Evolutionary conservation across 2,797 vertebrate species (phyloP).

Genomic region (Labroides dimidiatus): DNA sequence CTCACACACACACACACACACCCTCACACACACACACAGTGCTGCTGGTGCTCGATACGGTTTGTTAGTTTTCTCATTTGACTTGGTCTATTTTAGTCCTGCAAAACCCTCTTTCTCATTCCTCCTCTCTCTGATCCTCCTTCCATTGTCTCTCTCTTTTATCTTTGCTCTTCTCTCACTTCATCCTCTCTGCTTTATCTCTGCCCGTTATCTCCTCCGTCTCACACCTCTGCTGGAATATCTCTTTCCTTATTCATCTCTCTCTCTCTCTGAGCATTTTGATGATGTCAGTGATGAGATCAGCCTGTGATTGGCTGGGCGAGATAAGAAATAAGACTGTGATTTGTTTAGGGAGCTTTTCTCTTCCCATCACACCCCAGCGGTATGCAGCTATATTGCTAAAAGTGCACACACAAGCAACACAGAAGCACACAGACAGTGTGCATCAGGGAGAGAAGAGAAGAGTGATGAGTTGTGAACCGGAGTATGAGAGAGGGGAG

Average conservation of each 20-base stretch:
- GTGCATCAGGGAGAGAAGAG: not conserved
- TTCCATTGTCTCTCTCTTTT: conserved; percentile 62
- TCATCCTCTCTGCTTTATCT: conserved; percentile 3
- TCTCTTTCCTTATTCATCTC: conserved; percentile 22
- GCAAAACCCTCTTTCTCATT: conserved; percentile 58
- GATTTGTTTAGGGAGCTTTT: conserved; percentile 62
- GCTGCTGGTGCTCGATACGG: conserved; percentile 54
- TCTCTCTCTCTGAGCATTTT: conserved; percentile 31
- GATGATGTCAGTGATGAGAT: conserved; percentile 66
- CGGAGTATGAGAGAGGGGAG: not conserved
- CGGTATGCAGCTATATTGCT: conserved; percentile 44
- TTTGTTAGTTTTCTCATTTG: conserved; percentile 75
- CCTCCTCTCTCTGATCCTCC: conserved; percentile 55
- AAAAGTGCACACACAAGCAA: conserved; percentile 39
- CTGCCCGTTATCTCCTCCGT: conserved; percentile 20
- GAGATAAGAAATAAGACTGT: conserved; percentile 59
- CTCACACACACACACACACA: conserved; percentile 27
- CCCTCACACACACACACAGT: conserved; percentile 11
- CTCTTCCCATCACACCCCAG: conserved; percentile 45
- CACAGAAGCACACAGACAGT: conserved; percentile 1
- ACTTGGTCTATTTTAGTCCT: conserved; percentile 74
- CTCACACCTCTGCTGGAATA: conserved; percentile 23
- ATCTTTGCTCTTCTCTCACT: conserved; percentile 41
- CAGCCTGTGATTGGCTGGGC: conserved; percentile 65
- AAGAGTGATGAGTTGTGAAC: conserved; percentile 17